A percentile compares a stretch with the other conserved stretches of the same genome.
Conservation (phyloP, 1,140 invertebrate genomes). For the Eriosoma lanigerum region DNA sequence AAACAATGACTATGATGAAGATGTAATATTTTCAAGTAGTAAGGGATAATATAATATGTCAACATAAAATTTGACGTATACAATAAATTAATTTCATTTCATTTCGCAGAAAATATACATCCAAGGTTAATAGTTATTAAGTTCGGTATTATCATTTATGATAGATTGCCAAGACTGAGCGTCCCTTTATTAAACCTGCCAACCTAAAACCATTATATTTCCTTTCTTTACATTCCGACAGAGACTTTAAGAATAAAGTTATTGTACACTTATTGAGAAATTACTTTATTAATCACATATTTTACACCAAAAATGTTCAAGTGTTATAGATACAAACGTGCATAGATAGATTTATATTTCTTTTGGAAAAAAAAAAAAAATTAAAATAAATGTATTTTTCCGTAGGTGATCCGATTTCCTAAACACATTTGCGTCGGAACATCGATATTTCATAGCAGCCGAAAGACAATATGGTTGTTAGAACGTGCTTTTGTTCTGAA, state of each 20-base stretch:
- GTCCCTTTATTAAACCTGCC: slow-evolving; percentile 32
- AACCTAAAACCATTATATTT: background rate
- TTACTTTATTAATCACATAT: background rate
- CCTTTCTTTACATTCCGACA: background rate
- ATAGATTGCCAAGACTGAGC: slow-evolving; percentile 15
- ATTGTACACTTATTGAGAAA: background rate
- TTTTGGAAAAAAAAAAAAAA: background rate
- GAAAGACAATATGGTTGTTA: background rate
- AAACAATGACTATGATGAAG: background rate
- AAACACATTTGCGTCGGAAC: background rate
- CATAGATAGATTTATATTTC: background rate
- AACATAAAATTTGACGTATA: background rate
- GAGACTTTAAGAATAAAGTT: background rate
- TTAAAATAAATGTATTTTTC: background rate
- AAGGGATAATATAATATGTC: slow-evolving; percentile 11
- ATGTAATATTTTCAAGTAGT: background rate
- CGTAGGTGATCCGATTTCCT: background rate
- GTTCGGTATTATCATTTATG: slow-evolving; percentile 44
- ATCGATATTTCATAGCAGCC: background rate
- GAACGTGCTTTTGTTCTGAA: background rate
- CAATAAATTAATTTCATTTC: slow-evolving; percentile 37
- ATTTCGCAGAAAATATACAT: background rate
- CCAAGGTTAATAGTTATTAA: slow-evolving; percentile 38
- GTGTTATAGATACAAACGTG: background rate
- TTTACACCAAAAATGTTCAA: too few species aligned